phyloP scores from a whole-genome alignment of 2,797 vertebrate species.

The Propithecus deckenii region DNA sequence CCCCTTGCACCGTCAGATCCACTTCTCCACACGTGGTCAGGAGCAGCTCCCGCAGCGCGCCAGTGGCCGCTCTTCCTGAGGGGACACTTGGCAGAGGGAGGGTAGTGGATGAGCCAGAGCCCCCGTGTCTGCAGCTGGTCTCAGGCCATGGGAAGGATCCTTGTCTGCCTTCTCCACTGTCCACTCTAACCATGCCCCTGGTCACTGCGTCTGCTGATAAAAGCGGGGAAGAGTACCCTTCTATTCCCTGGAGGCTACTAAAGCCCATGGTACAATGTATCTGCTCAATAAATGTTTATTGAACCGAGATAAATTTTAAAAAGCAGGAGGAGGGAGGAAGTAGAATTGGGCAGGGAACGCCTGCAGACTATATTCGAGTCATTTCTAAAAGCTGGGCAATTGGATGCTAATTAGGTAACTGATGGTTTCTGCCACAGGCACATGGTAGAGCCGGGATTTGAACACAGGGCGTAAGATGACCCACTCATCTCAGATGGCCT shows the following conservation, averaged over 20 bases:
- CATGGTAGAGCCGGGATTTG: neutral
- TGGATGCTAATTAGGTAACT: neutral
- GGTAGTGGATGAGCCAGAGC: neutral
- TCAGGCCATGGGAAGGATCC: neutral
- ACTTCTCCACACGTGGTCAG: neutral
- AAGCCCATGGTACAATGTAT: neutral
- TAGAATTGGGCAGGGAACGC: neutral
- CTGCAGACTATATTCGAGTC: neutral
- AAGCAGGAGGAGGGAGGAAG: neutral
- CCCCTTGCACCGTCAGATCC: neutral
- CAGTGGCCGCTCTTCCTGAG: neutral
- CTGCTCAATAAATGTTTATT: neutral
- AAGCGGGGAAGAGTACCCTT: neutral
- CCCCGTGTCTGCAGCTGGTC: accelerated
- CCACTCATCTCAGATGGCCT: neutral
- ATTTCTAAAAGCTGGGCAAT: neutral
- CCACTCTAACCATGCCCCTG: neutral
- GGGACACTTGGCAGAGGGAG: neutral
- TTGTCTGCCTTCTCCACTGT: neutral
- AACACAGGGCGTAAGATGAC: neutral
- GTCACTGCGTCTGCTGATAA: neutral
- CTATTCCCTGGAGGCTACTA: neutral
- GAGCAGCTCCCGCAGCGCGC: neutral
- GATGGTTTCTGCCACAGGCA: neutral
- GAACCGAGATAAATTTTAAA: neutral